These are phyloP conservation scores for Ormyrus pomaceus DNA, from an alignment of 2,888 invertebrate genomes.

Conservation along the genomic window DNA sequence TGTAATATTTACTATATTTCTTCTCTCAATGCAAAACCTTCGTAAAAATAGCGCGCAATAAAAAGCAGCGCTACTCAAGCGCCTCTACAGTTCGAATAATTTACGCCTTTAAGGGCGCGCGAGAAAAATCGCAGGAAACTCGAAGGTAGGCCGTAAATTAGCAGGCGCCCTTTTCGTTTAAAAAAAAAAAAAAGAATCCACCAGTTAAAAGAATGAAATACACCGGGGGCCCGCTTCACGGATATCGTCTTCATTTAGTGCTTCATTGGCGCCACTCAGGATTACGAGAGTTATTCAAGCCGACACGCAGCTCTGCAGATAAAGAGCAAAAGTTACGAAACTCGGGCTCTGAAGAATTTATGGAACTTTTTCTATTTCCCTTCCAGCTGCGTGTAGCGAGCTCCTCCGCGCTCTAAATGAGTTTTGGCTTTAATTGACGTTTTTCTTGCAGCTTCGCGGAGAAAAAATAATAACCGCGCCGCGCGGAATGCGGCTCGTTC, in stretches of 20 bases:
- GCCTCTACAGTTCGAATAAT: not conserved
- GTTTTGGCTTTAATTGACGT: not conserved
- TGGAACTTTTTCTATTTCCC: not conserved
- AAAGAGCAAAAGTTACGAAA: not conserved
- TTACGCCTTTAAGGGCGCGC: not conserved
- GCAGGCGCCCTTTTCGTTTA: not conserved
- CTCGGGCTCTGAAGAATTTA: conserved; percentile 29
- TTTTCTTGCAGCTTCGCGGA: no score
- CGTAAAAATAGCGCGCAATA: no score
- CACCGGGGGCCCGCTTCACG: not conserved
- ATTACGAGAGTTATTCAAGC: conserved; percentile 4
- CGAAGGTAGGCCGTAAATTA: not conserved
- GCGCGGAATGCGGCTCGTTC: not conserved
- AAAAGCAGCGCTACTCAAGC: no score
- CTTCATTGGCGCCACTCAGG: conserved; percentile 21
- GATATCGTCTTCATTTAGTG: conserved; percentile 17
- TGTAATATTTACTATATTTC: no score
- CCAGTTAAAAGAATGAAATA: not conserved
- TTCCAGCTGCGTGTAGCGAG: no score
- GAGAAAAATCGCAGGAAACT: not conserved
- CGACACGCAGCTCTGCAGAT: not conserved
- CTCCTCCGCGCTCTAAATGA: conserved; percentile 6
- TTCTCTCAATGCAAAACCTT: no score
- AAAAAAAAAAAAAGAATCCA: not conserved
- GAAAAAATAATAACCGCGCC: no score